phyloP scores from a whole-genome alignment of 2,113 vertebrate species.

The Physeter macrocephalus region DNA sequence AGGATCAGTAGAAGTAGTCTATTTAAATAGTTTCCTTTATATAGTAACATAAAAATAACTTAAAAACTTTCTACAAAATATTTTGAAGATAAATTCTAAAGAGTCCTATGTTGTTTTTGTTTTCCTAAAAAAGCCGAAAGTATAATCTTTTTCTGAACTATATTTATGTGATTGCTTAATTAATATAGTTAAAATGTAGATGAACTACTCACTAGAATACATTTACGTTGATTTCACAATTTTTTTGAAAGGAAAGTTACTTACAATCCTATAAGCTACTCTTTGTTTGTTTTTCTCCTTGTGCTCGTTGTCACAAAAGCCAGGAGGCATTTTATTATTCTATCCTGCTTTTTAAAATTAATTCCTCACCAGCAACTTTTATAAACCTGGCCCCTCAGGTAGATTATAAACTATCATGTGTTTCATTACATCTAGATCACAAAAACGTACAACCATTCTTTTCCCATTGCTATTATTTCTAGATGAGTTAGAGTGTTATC shows the following conservation, averaged over 20 bases:
- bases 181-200: not conserved
- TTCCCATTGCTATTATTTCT: not conserved
- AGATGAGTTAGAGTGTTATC: not conserved
- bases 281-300: not conserved
- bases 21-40: not conserved
- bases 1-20: not conserved
- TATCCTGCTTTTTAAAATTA: not conserved
- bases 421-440: not conserved
- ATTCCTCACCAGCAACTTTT: not conserved
- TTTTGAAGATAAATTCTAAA: not conserved
- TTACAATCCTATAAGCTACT: not conserved
- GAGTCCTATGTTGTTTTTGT: not conserved
- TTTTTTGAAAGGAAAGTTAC: not conserved
- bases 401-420: not conserved
- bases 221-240: not conserved
- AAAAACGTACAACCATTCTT: not conserved
- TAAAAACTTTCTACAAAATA: not conserved
- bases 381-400: not conserved
- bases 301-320: not conserved
- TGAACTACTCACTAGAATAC: not conserved
- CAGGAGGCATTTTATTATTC: not conserved
- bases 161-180: not conserved
- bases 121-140: not conserved
- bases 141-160: not conserved
- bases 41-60: not conserved